These are phyloP conservation scores for Capitella teleta DNA, from an alignment of 1,140 invertebrate genomes.

Conservation along the genomic window DNA sequence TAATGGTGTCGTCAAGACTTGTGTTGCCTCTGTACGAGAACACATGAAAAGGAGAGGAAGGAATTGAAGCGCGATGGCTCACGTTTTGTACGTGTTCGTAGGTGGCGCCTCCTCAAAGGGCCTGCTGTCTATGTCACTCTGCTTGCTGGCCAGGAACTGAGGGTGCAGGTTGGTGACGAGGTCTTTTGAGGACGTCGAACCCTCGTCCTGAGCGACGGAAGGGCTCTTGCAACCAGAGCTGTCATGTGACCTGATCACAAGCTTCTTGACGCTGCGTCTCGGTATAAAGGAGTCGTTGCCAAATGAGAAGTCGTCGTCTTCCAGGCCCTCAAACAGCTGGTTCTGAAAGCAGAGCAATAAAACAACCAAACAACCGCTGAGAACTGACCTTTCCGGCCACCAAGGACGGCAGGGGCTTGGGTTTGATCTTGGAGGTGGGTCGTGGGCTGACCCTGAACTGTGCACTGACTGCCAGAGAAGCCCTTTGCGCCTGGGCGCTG, in stretches of 20 bases:
- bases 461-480: conserved; percentile 45
- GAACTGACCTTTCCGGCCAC: conserved; percentile 1
- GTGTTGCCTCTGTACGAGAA: too few species aligned
- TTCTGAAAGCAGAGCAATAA: conserved; percentile 18
- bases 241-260: conserved; percentile 23
- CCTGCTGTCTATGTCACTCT: too few species aligned
- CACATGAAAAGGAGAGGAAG: too few species aligned
- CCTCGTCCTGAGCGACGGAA: too few species aligned
- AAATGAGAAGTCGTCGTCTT: conserved; percentile 42
- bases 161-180: too few species aligned
- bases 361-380: not conserved
- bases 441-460: conserved; percentile 54
- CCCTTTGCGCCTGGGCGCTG: conserved; percentile 56
- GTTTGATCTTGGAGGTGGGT: conserved; percentile 51
- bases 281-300: conserved; percentile 44
- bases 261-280: conserved; percentile 47
- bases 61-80: too few species aligned
- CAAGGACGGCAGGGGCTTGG: conserved; percentile 28
- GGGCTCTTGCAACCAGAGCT: conserved; percentile 12
- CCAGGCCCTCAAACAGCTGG: conserved; percentile 49
- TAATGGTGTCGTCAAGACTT: conserved; percentile 39
- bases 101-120: too few species aligned
- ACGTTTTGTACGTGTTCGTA: too few species aligned
- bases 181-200: too few species aligned
- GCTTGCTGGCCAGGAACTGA: too few species aligned